Evolutionary conservation across 2,797 vertebrate species (phyloP), one percentile per base, ranked within the genome.

Genomic region (Enteromius anoplus): DNA sequence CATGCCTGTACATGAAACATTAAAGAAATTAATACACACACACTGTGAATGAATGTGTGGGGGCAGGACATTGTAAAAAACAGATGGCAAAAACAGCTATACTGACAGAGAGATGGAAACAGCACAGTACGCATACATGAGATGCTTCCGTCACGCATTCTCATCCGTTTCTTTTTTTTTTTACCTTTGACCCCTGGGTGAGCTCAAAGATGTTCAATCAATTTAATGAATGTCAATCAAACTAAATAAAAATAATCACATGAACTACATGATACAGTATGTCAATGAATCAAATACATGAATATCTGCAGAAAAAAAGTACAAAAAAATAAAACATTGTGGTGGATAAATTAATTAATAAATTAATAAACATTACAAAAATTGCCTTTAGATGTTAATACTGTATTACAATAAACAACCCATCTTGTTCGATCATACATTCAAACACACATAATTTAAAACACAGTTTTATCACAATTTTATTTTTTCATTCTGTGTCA

Each of bases 1-100:
- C 8, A 66, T 66, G 76, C 51, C 45, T 37, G 62, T 21, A 8
- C 42, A 65, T 78, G 60, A 65, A 78, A 62, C 15, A 76, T 62
- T 26, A 76, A 45, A 49, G 15, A 66, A n/a, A 34, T 45, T 4
- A n/a, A 51, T 23, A 66, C 19, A 47, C 23, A 47, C 29, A 66
- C 60, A 3, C 58, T 78, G 40, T 49, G 14, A 65, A 47, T 78
- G 3, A 55, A 53, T 12, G 29, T 69, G 47, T 68, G 47, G 77
- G 64, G 53, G 29, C n/a, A 55, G 49, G 2, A 69, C 29, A 51
- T 64, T 26, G 3, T 53, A 21, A n/a, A 32, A 45, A 45, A 14
- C n/a, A 1, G 32, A 26, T 23, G 62, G 32, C 32, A 55, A 69
- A 40, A 1, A 53, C 5, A 0, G n/a, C 64, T 69, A 37, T 19